A percentile compares a stretch with the other conserved stretches of the same genome.
phyloP scores from a whole-genome alignment of 2,888 invertebrate genomes.

The Scelioninae gen. 2 region DNA sequence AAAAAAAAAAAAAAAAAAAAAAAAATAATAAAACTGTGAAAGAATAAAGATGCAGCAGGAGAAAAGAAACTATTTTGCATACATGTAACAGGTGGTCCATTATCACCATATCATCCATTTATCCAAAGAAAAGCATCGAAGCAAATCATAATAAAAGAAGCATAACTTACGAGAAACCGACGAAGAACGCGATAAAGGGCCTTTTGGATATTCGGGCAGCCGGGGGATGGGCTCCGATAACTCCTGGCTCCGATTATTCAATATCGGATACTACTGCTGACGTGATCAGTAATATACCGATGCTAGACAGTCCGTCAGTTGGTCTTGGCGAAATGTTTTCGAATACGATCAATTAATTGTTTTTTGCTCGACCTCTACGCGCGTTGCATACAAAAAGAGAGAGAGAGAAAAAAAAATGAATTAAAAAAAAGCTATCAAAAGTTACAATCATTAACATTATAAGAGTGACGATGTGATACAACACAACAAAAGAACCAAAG shows the following conservation, averaged over 20 bases:
- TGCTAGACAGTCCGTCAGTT: slow-evolving; percentile 60
- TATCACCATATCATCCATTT: slow-evolving; percentile 65
- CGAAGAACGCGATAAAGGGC: slow-evolving; percentile 73
- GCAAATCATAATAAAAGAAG: slow-evolving; percentile 76
- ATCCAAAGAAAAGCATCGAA: slow-evolving; percentile 74
- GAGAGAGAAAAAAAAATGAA: slow-evolving; percentile 36
- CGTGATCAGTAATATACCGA: slow-evolving; percentile 50
- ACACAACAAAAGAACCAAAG: slow-evolving; percentile 51
- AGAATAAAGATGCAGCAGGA: slow-evolving; percentile 13
- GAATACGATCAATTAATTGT: slow-evolving; percentile 44
- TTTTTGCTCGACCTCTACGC: slow-evolving; percentile 52
- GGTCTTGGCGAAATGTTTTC: slow-evolving; percentile 58
- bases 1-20: not conserved
- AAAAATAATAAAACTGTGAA: not conserved
- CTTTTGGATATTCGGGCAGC: slow-evolving; percentile 61
- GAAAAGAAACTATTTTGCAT: slow-evolving; percentile 21
- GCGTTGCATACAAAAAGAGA: slow-evolving; percentile 32
- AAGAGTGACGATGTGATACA: slow-evolving; percentile 25
- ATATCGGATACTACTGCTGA: slow-evolving; percentile 66
- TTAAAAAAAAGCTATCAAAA: slow-evolving; percentile 29
- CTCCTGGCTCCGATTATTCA: slow-evolving; percentile 72
- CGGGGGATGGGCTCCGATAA: slow-evolving; percentile 64
- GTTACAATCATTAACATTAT: slow-evolving; percentile 25
- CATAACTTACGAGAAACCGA: slow-evolving; percentile 76
- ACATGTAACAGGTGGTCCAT: slow-evolving; percentile 32